These are phyloP conservation scores for Aurelia sp. DNA, from an alignment of 30 jellyfish, hydroid and myxozoan genomes.

Conservation along the genomic window DNA sequence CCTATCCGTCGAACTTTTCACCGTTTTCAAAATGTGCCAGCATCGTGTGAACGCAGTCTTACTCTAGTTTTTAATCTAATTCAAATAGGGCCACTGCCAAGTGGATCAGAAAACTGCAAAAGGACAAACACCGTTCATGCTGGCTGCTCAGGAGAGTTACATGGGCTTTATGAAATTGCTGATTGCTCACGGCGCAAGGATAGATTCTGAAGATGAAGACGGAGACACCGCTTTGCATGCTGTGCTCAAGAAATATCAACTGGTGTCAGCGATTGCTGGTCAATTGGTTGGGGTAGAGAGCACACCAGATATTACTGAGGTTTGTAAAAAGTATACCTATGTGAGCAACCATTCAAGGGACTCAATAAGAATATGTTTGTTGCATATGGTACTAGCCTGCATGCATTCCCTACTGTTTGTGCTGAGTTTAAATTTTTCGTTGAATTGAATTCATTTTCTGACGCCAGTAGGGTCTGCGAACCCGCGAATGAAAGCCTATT, in stretches of 20 bases:
- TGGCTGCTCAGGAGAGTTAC: slow-evolving; percentile 56
- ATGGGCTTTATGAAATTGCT: slow-evolving; percentile 40
- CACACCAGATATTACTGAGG: slow-evolving; percentile 26
- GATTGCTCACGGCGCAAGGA: slow-evolving; percentile 40
- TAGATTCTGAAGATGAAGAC: slow-evolving; percentile 21
- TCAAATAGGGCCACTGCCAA: not conserved
- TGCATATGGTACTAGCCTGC: too few relatives aligned
- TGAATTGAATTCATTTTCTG: too few relatives aligned
- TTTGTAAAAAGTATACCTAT: not conserved
- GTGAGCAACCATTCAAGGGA: too few relatives aligned
- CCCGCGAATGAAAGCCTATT: too few relatives aligned
- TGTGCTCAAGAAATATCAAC: slow-evolving; percentile 17
- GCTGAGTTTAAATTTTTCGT: too few relatives aligned
- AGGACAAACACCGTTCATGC: slow-evolving; percentile 50
- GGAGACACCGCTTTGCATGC: slow-evolving; percentile 43
- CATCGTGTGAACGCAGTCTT: too few relatives aligned
- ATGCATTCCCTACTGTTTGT: too few relatives aligned
- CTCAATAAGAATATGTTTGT: too few relatives aligned
- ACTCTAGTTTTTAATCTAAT: not conserved
- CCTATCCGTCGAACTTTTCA: too few relatives aligned
- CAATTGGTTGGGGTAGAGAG: slow-evolving; percentile 44
- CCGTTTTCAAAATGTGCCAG: too few relatives aligned
- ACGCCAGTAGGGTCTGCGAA: too few relatives aligned
- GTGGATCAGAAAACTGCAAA: slow-evolving; percentile 21
- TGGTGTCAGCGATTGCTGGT: slow-evolving; percentile 18